phyloP scores from a whole-genome alignment of 2,888 invertebrate species.

The Ypsolopha sequella region DNA sequence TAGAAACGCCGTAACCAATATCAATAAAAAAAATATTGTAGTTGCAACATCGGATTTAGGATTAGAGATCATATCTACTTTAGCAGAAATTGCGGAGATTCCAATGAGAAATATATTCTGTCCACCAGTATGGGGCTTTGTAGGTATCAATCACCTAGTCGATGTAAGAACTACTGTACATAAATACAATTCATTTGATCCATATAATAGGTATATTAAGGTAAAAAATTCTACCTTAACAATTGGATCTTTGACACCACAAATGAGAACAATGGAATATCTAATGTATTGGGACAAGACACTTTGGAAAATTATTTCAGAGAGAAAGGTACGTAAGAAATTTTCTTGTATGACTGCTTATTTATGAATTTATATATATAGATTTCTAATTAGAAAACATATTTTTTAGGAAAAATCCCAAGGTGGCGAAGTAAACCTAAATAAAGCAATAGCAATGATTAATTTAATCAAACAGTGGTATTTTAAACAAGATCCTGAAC shows the following conservation, averaged over 20 bases:
- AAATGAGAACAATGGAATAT: slow-evolving; percentile 67
- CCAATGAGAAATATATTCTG: slow-evolving; percentile 62
- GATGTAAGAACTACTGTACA: slow-evolving; percentile 67
- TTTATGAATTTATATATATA: too few species aligned
- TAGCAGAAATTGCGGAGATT: slow-evolving; percentile 54
- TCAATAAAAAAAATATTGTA: slow-evolving; percentile 60
- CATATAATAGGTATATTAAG: slow-evolving; percentile 58
- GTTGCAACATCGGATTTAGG: slow-evolving; percentile 71
- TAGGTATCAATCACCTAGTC: slow-evolving; percentile 66
- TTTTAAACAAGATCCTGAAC: slow-evolving; percentile 33
- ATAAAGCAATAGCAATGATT: slow-evolving; percentile 46
- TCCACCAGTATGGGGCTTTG: slow-evolving; percentile 75
- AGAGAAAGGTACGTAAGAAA: slow-evolving; percentile 35
- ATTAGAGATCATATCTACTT: slow-evolving; percentile 42
- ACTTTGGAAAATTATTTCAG: slow-evolving; percentile 38
- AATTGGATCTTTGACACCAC: slow-evolving; percentile 57
- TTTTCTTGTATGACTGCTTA: too few species aligned
- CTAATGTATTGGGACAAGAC: slow-evolving; percentile 47
- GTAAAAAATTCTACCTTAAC: slow-evolving; percentile 60
- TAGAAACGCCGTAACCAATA: slow-evolving; percentile 35
- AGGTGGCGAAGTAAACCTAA: slow-evolving; percentile 12
- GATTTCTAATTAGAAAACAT: too few species aligned
- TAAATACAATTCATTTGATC: slow-evolving; percentile 59
- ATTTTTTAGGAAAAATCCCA: too few species aligned
- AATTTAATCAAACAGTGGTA: slow-evolving; percentile 66